These are phyloP conservation scores for Rhadina sibilatrix DNA, from an alignment of 2,113 vertebrate species.

Conservation along the genomic window DNA sequence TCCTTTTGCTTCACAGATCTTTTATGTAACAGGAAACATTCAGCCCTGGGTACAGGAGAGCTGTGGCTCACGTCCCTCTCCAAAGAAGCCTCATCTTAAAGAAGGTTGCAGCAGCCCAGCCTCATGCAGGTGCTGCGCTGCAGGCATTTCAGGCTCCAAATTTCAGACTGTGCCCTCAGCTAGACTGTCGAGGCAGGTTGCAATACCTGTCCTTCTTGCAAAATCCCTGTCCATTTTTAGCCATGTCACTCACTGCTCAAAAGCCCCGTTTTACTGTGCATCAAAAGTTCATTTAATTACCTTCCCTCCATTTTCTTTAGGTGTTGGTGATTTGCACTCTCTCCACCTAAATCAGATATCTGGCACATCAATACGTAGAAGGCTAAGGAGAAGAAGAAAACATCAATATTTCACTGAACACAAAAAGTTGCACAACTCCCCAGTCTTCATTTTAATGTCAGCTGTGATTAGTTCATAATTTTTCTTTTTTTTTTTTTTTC, in stretches of 20 bases:
- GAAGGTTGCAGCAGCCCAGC: not conserved
- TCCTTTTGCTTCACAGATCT: not conserved
- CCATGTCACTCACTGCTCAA: not conserved
- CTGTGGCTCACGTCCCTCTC: not conserved
- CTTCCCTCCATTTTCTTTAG: not conserved
- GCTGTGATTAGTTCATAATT: not conserved
- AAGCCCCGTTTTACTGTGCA: not conserved
- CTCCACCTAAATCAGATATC: not conserved
- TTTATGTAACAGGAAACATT: not conserved
- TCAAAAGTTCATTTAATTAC: not conserved
- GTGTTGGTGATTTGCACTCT: not conserved
- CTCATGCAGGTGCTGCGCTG: not conserved
- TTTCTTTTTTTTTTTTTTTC: not conserved
- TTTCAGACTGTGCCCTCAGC: not conserved
- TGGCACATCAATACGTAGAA: not conserved
- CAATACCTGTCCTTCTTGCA: not conserved
- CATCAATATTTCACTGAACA: not conserved
- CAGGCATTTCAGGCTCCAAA: not conserved
- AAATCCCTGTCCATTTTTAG: not conserved
- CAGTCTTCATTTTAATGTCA: not conserved
- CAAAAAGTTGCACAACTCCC: not conserved
- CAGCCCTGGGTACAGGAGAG: not conserved
- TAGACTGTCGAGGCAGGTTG: not conserved
- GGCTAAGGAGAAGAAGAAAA: constrained; percentile 7
- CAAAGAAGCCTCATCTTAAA: not conserved